Conservation (phyloP, 2,113 vertebrate species). For the Cynocephalus volans region DNA sequence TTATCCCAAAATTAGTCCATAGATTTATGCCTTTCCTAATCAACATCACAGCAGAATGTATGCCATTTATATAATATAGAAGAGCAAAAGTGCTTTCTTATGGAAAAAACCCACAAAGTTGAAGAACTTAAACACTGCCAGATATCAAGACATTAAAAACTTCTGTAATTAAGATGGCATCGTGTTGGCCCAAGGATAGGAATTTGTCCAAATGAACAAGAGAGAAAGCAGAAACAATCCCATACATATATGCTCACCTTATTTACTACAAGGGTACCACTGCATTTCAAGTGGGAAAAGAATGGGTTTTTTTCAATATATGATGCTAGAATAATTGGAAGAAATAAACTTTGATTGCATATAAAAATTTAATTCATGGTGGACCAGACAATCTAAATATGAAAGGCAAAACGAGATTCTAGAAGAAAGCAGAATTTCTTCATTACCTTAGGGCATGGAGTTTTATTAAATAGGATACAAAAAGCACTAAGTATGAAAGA, state of each 20-base stretch:
- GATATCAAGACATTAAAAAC: neutral
- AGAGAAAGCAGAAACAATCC: neutral
- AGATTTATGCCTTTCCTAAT: neutral
- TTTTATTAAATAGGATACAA: conserved; percentile 14
- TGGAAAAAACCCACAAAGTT: neutral
- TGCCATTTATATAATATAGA: neutral
- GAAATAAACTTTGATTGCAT: neutral
- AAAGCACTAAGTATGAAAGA: conserved; percentile 4
- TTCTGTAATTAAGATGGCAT: neutral
- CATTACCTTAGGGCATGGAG: neutral
- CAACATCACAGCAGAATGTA: neutral
- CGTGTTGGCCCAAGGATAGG: neutral
- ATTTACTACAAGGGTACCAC: neutral
- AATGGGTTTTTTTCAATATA: neutral
- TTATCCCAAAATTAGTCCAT: neutral
- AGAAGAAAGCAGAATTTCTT: neutral
- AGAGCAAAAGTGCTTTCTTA: neutral
- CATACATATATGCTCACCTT: neutral
- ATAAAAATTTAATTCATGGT: neutral
- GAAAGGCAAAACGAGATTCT: neutral
- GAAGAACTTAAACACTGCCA: neutral
- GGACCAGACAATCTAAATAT: neutral
- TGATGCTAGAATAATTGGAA: neutral
- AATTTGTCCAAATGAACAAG: neutral
- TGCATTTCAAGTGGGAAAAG: neutral